phyloP scores from a whole-genome alignment of 2,113 vertebrate genomes.

The Macaca nemestrina region DNA sequence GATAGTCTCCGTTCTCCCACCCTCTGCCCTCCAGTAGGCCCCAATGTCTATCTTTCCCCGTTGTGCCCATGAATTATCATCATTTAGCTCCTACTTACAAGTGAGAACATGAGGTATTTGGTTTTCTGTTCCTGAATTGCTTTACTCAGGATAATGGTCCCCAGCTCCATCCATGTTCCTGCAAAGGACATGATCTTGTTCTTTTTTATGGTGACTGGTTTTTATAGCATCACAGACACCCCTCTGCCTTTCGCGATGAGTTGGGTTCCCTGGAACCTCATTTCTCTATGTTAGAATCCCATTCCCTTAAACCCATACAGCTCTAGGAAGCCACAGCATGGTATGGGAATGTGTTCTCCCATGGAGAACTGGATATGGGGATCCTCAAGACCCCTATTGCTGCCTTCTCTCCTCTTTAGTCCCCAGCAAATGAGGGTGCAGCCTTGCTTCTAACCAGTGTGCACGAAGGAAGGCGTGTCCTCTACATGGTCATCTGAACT shows the following conservation, averaged over 20 bases:
- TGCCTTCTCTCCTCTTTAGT: too few species aligned
- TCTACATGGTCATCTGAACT: not conserved
- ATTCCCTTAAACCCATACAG: not conserved
- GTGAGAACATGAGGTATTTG: too few species aligned
- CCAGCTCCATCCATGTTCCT: too few species aligned
- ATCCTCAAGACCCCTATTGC: rapidly evolving
- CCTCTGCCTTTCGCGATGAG: not conserved
- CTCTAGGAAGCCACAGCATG: not conserved
- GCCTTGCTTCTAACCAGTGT: rapidly evolving
- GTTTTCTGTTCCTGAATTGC: too few species aligned
- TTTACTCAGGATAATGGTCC: too few species aligned
- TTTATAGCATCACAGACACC: rapidly evolving
- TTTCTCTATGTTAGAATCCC: not conserved
- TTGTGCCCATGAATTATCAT: too few species aligned
- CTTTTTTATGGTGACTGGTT: too few species aligned
- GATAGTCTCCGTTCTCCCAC: too few species aligned
- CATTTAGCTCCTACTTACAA: too few species aligned
- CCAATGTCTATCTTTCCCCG: too few species aligned
- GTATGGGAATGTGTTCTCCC: not conserved
- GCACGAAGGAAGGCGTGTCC: rapidly evolving
- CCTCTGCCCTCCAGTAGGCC: too few species aligned
- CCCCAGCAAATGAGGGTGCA: rapidly evolving
- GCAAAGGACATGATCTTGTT: too few species aligned
- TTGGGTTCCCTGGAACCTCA: not conserved
- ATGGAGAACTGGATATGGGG: rapidly evolving